Percentiles rank a stretch among this genome's conserved stretches.
phyloP scores from a whole-genome alignment of 2,797 vertebrate genomes.

The Acomys russatus region DNA sequence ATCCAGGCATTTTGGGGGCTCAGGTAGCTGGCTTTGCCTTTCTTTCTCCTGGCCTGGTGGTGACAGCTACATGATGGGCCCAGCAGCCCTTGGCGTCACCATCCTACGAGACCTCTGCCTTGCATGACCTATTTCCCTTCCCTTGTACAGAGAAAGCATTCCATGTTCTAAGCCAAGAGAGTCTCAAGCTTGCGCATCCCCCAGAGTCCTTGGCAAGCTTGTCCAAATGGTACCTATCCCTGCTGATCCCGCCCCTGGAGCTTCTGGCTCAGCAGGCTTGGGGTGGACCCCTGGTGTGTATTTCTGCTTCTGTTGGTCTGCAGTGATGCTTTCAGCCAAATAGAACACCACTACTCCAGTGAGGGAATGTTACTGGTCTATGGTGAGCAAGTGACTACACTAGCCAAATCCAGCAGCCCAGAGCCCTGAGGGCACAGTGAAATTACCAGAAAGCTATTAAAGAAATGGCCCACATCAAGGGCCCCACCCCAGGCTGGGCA shows the following conservation, averaged over 20 bases:
- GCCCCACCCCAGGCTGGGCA: not conserved
- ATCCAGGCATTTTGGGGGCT: not conserved
- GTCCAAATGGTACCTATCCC: not conserved
- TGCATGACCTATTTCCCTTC: not conserved
- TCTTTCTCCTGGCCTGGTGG: not conserved
- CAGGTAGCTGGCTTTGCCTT: not conserved
- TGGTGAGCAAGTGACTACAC: not conserved
- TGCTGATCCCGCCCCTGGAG: not conserved
- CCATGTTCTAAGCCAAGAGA: not conserved
- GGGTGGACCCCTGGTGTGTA: not conserved
- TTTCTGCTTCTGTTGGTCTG: not conserved
- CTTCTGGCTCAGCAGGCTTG: not conserved
- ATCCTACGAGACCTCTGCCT: not conserved
- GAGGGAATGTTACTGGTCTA: not conserved
- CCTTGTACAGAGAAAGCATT: not conserved
- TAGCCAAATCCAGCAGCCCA: not conserved
- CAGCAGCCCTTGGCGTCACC: not conserved
- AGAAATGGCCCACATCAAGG: not conserved
- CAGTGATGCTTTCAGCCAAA: not conserved
- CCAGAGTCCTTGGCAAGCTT: not conserved
- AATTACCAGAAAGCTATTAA: constrained; percentile 3
- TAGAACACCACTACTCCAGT: not conserved
- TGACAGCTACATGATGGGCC: no score
- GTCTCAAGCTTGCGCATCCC: not conserved
- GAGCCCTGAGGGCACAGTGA: not conserved